phyloP scores from a whole-genome alignment of 2,797 vertebrate genomes.

The Leucoraja ocellata region DNA sequence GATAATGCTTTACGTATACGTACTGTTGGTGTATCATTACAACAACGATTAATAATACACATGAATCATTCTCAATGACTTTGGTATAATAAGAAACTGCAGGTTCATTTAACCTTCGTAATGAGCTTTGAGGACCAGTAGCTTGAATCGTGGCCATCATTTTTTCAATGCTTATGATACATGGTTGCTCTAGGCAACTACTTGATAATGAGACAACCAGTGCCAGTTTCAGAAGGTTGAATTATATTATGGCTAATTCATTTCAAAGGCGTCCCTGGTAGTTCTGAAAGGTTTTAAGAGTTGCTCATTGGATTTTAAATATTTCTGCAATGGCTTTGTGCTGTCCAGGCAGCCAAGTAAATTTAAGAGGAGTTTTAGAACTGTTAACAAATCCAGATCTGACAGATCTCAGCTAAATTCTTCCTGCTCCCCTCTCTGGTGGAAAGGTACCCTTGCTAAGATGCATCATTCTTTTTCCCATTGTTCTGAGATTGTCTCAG shows the following conservation, averaged over 20 bases:
- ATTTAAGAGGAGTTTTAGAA: not conserved
- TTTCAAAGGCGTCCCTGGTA: too few species aligned
- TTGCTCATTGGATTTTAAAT: not conserved
- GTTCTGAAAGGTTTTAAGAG: not conserved
- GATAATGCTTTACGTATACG: too few species aligned
- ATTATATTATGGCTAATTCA: not conserved
- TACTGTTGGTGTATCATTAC: not conserved
- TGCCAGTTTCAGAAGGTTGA: not conserved
- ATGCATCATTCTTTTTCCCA: not conserved
- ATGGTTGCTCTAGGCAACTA: slow-evolving; percentile 1
- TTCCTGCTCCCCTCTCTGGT: too few species aligned
- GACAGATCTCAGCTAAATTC: too few species aligned
- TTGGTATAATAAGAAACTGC: not conserved
- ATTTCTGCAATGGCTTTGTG: not conserved
- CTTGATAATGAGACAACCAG: not conserved
- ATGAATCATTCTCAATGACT: not conserved
- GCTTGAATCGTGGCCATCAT: not conserved
- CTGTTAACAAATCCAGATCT: not conserved
- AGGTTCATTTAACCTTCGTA: not conserved
- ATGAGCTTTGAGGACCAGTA: not conserved
- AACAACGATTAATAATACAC: not conserved
- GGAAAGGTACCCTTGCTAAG: not conserved
- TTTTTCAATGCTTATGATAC: not conserved
- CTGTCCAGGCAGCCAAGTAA: not conserved
- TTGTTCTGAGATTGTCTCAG: not conserved